Conservation (phyloP, 2,888 invertebrate genomes). For the Tortricodes alternella region DNA sequence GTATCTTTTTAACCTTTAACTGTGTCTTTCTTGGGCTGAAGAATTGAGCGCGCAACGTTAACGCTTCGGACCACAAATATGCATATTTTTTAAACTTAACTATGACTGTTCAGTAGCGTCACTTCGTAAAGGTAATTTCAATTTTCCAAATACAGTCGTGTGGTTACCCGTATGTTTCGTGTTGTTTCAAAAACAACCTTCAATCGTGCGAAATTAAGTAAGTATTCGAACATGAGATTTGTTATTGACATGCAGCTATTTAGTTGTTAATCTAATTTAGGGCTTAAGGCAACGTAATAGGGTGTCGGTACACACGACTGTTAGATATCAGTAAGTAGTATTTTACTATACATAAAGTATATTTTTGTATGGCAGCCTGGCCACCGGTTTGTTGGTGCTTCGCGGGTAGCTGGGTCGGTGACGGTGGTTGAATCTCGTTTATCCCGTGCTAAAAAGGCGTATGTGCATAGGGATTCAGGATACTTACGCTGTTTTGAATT, state of each 20-base stretch:
- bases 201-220: not conserved
- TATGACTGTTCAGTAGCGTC: constrained; percentile 40
- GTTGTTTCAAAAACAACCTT: not conserved
- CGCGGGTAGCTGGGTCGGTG: constrained; percentile 16
- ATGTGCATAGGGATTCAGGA: not conserved
- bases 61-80: constrained; percentile 42
- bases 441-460: not conserved
- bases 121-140: constrained; percentile 30
- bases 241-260: constrained; percentile 10
- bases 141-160: constrained; percentile 26
- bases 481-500: not conserved
- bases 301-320: constrained; percentile 1
- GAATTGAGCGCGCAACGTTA: not conserved
- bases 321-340: constrained; percentile 21
- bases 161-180: constrained; percentile 15
- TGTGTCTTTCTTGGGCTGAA: not conserved
- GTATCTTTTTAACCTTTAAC: not conserved
- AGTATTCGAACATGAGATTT: not conserved
- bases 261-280: not conserved
- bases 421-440: constrained; percentile 6
- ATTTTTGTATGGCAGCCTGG: constrained; percentile 66
- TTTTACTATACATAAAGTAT: constrained; percentile 38
- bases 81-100: constrained; percentile 43
- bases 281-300: not conserved
- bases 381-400: constrained; percentile 79